These are phyloP conservation scores for Halocynthia aurantium DNA, from an alignment of 23 tunicate species.

Conservation along the genomic window DNA sequence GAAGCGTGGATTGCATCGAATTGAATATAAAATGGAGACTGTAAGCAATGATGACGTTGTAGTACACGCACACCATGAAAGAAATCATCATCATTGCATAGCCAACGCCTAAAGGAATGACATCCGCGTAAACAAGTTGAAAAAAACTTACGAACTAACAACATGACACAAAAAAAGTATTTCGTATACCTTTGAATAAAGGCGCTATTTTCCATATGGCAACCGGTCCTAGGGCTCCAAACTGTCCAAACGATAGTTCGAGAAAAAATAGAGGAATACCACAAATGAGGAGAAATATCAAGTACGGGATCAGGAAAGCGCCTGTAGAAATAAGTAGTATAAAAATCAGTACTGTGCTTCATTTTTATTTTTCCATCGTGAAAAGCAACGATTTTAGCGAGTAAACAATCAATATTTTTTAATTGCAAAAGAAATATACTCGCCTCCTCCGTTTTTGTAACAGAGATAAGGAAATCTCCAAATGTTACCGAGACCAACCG, in stretches of 20 bases:
- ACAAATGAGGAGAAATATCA: conserved; percentile 54
- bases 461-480: conserved; percentile 86
- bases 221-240: conserved; percentile 63
- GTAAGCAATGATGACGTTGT: conserved; percentile 87
- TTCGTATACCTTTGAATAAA: conserved; percentile 51
- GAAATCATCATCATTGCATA: conserved; percentile 64
- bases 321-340: conserved; percentile 24
- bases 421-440: no score
- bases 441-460: conserved; percentile 82
- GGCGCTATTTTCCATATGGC: conserved; percentile 77
- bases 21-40: conserved; percentile 60
- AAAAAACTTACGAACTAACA: background rate
- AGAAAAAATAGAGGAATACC: conserved; percentile 79
- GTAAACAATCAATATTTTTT: no score
- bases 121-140: background rate
- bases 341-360: no score
- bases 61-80: conserved; percentile 69
- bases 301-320: conserved; percentile 63
- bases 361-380: no score
- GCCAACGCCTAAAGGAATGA: conserved; percentile 47
- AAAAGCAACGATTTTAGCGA: no score
- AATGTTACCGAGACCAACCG: conserved; percentile 88
- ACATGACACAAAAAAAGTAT: background rate
- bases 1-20: conserved; percentile 35
- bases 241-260: conserved; percentile 67